These are phyloP conservation scores for Asobara japonica DNA, from an alignment of 1,140 invertebrate genomes.

Conservation along the genomic window DNA sequence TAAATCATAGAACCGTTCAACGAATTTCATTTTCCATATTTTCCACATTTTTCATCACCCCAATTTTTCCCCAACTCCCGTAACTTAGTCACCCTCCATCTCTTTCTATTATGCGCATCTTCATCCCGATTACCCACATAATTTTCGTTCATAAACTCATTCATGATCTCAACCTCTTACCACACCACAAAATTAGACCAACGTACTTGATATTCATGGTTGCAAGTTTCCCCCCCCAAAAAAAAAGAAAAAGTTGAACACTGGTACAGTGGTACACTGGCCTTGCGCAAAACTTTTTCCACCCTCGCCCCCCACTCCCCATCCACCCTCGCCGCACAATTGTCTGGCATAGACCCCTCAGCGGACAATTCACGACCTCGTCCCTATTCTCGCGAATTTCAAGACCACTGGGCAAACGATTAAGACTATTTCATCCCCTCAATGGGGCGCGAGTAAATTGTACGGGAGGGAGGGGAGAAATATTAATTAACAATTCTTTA, in stretches of 20 bases:
- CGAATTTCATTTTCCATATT: no score
- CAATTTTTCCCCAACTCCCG: no score
- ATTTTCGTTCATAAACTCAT: no score
- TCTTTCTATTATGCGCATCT: no score
- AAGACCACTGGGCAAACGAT: neutral
- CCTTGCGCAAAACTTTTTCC: neutral
- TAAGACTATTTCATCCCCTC: neutral
- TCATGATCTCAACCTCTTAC: no score
- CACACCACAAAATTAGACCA: neutral
- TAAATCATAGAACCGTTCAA: no score
- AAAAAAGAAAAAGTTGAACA: neutral
- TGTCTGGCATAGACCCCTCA: neutral
- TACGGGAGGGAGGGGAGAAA: conserved; percentile 25
- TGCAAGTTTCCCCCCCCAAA: neutral
- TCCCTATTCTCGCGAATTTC: neutral
- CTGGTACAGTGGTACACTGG: neutral
- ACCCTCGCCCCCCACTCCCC: neutral
- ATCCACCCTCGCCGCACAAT: neutral
- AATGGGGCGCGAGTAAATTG: no score
- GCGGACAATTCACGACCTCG: neutral
- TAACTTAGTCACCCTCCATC: no score
- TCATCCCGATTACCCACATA: no score
- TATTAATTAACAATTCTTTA: conserved; percentile 43
- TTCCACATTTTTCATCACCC: no score
- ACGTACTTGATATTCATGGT: conserved; percentile 1